A percentile compares a stretch with the other conserved stretches of the same genome.
Evolutionary conservation across 2,113 vertebrate species (phyloP).

Genomic region (Myrmecobius fasciatus): DNA sequence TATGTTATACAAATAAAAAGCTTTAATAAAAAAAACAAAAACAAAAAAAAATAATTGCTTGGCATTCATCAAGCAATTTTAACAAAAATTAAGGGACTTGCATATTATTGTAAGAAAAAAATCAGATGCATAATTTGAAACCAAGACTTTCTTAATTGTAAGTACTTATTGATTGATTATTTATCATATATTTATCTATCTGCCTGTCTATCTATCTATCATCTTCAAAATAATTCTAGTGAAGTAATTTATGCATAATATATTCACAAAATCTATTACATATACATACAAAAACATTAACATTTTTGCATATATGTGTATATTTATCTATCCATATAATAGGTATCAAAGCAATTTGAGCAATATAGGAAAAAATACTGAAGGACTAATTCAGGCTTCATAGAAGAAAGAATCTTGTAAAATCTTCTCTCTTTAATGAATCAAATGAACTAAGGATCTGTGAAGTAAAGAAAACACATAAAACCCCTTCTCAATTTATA

Average conservation of each 20-base stretch:
- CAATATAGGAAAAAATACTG: neutral
- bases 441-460: neutral
- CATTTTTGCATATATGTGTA: neutral
- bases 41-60: too few species aligned
- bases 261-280: neutral
- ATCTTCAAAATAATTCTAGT: neutral
- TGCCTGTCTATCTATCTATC: too few species aligned
- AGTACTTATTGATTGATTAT: neutral
- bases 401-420: neutral
- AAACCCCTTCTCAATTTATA: neutral
- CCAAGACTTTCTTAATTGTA: neutral
- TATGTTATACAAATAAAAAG: too few species aligned
- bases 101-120: neutral
- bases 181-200: too few species aligned
- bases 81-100: neutral
- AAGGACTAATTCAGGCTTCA: neutral
- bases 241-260: neutral
- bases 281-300: neutral
- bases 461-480: neutral
- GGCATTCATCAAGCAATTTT: neutral
- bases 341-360: neutral
- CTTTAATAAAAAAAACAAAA: too few species aligned
- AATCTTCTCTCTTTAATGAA: neutral
- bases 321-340: neutral
- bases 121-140: neutral